Base-by-base conservation (phyloP, 2,113 vertebrate genomes). In the Leucopsar rothschildi region DNA sequence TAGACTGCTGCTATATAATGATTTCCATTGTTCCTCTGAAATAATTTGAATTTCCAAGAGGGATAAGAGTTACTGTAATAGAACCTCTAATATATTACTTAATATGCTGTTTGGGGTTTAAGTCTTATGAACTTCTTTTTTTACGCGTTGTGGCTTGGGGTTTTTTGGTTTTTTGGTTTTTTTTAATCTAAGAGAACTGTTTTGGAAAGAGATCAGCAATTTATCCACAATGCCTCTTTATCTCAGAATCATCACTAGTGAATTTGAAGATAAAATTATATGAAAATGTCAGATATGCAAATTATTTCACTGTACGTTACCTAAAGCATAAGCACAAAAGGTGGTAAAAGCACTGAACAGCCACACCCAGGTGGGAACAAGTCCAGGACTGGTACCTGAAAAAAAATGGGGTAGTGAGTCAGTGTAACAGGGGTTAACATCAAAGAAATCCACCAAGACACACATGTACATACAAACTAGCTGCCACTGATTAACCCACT, bases 241-340 rank as follows among this genome's bases (percentile, higher is more conserved):
- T 61, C 61, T 86, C 52, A 82, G 12, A 39, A 66, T n/a, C 53
- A 66, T 11, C 40, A 60, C 31, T 18, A 59, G 18, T 8, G 19
- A 76, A 37, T 37, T 21, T 44, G 33, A 33, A 83, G 47, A 63
- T 42, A 87, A 81, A 93, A 77, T 31, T 53, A 44, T 9, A 53
- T 21, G 33, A 64, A 94, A n/a, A 49, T 5, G 0, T 23, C 33
- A 76, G 37, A 65, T 2, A 5, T 61, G 27, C 25, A 64, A 69
- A 71, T 49, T 11, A 52, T 89, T 50, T 65, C 37, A 72, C 35
- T 33, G 49, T 93, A 96, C 66, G 71, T 97, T 97, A 98, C 95
- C 95, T 95, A 97, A 96, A 83, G 97, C 86, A 1, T 97, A 97
- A 91, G 96, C 96, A 93, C 95, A 97, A 79, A 97, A 97, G 77